Conservation (phyloP, 2,888 invertebrate species). For the Tholera decimalis region DNA sequence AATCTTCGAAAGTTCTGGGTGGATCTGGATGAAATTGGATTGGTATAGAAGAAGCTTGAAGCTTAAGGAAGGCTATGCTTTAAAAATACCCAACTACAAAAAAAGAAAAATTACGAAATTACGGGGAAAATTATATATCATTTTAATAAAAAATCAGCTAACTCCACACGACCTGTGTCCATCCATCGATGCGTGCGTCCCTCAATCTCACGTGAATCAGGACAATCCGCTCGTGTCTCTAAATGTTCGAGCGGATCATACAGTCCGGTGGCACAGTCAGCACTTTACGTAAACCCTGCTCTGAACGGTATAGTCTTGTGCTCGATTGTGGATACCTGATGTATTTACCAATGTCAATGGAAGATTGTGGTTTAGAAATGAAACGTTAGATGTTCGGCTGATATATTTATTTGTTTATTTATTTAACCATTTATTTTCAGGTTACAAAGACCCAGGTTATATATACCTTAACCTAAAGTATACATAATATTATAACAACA, state of each 20-base stretch:
- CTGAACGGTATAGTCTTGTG: conserved; percentile 1
- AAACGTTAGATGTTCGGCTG: neutral
- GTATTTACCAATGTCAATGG: conserved; percentile 33
- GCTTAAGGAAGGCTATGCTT: no score
- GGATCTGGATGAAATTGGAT: no score
- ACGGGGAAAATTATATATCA: no score
- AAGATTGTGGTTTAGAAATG: neutral
- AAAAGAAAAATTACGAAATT: neutral
- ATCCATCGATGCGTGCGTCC: conserved; percentile 64
- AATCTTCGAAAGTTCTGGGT: no score
- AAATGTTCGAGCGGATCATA: conserved; percentile 72
- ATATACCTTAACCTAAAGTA: no score
- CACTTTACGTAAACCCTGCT: conserved; percentile 66
- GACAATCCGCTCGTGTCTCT: conserved; percentile 69
- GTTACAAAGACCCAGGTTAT: no score
- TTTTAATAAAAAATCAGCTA: conserved; percentile 7
- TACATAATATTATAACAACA: no score
- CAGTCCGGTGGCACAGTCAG: conserved; percentile 75
- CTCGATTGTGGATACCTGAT: neutral
- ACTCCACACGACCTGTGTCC: conserved; percentile 39
- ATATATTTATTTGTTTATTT: no score
- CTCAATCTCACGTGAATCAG: conserved; percentile 77
- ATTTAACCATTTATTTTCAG: no score
- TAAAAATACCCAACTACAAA: neutral
- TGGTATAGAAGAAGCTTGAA: no score